A percentile compares a stretch with the other conserved stretches of the same genome.
These are phyloP conservation scores for Argyra leucocephala DNA, from an alignment of 2,888 invertebrate genomes.

Conservation along the genomic window DNA sequence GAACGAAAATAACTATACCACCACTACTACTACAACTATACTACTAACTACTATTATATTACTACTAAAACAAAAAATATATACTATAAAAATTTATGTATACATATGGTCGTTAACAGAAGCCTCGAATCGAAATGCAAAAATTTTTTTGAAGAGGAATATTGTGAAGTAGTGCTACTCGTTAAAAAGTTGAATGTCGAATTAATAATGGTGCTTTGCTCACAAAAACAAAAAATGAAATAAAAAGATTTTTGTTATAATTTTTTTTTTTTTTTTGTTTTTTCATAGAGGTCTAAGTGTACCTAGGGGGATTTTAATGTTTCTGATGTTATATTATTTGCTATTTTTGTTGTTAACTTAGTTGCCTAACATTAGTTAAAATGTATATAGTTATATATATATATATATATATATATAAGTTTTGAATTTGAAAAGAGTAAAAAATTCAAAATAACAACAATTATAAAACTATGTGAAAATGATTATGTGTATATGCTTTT, in stretches of 20 bases:
- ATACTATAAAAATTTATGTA: too few relatives aligned
- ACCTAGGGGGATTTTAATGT: background rate
- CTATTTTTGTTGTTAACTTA: background rate
- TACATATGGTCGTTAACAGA: too few relatives aligned
- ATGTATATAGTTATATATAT: too few relatives aligned
- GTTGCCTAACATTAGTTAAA: too few relatives aligned
- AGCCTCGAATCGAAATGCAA: too few relatives aligned
- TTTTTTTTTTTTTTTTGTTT: too few relatives aligned
- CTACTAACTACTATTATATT: too few relatives aligned
- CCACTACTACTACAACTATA: too few relatives aligned
- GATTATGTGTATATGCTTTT: background rate
- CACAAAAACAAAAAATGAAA: background rate
- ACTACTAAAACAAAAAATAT: too few relatives aligned
- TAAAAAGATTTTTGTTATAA: too few relatives aligned
- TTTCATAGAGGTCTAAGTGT: background rate
- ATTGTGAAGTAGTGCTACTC: background rate
- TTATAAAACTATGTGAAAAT: background rate
- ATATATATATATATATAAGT: background rate
- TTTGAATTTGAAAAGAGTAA: background rate
- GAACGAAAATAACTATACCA: too few relatives aligned
- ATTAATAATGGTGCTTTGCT: background rate
- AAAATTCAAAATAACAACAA: background rate
- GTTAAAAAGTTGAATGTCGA: background rate
- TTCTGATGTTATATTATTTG: background rate
- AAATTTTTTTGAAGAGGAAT: too few relatives aligned